phyloP scores from a whole-genome alignment of 2,888 invertebrate genomes.

The Callinectes sapidus region DNA sequence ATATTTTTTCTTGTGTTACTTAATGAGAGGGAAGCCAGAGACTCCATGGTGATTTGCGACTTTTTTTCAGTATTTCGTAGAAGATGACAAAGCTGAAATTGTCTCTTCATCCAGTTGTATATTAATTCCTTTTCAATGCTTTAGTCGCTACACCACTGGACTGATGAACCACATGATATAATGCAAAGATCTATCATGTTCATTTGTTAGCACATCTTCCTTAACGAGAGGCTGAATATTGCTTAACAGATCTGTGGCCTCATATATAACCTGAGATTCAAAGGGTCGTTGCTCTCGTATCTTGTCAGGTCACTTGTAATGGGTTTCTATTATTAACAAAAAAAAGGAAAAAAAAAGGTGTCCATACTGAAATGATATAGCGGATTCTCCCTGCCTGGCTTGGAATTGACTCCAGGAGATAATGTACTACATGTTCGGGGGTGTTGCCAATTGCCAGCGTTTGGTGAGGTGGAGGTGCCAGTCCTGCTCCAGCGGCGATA shows the following conservation, averaged over 20 bases:
- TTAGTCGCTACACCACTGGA: too few species aligned
- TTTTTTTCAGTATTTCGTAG: too few species aligned
- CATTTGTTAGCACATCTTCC: not conserved
- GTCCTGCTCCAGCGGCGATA: not conserved
- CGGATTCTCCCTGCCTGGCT: not conserved
- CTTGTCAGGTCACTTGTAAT: not conserved
- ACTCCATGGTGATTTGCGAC: too few species aligned
- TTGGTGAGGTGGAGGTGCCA: not conserved
- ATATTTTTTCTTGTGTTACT: too few species aligned
- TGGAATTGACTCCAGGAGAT: not conserved
- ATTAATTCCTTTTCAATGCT: too few species aligned
- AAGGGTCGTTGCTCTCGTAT: not conserved
- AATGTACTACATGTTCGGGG: not conserved
- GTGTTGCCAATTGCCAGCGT: not conserved
- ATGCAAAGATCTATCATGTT: not conserved
- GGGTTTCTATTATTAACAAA: not conserved
- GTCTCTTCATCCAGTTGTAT: too few species aligned
- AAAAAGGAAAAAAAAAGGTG: not conserved
- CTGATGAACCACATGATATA: not conserved
- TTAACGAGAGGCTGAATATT: not conserved
- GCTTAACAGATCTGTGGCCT: not conserved
- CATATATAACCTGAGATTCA: not conserved
- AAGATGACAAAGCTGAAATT: too few species aligned
- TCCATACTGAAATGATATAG: constrained; percentile 14
- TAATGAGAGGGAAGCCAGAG: too few species aligned